A percentile compares a stretch with the other conserved stretches of the same genome.
phyloP scores from a whole-genome alignment of 2,888 invertebrate species.

The Sericinus montela region DNA sequence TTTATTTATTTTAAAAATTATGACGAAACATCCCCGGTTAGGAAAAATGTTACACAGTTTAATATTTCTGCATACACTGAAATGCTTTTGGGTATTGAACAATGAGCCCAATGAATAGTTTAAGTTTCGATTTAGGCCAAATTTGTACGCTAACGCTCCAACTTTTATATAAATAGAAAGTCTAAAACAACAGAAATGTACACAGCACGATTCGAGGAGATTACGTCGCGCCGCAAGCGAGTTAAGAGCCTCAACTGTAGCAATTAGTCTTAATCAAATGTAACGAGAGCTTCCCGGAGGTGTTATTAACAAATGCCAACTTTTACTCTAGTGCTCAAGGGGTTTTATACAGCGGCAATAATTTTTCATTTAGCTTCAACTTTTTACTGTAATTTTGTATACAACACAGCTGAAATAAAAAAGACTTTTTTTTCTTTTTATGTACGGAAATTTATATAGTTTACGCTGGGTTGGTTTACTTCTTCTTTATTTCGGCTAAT shows the following conservation, averaged over 20 bases:
- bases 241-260: conserved; percentile 18
- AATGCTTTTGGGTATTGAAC: too few relatives aligned
- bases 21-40: too few relatives aligned
- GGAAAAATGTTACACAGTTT: too few relatives aligned
- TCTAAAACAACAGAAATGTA: conserved; percentile 10
- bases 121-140: neutral
- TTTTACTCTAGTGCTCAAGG: conserved; percentile 21
- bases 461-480: too few relatives aligned
- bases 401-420: neutral
- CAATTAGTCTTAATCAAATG: conserved; percentile 27
- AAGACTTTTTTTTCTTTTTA: neutral
- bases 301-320: conserved; percentile 27
- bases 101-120: too few relatives aligned
- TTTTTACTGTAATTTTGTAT: conserved; percentile 2
- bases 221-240: conserved; percentile 11
- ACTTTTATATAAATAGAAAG: conserved; percentile 3
- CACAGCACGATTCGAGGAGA: conserved; percentile 2
- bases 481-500: too few relatives aligned
- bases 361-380: conserved; percentile 8
- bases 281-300: conserved; percentile 20
- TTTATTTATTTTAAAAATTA: too few relatives aligned
- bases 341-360: conserved; percentile 13
- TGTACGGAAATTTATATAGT: too few relatives aligned
- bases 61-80: too few relatives aligned
- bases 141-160: neutral